phyloP scores from a whole-genome alignment of 2,113 vertebrate genomes.

The Zapornia atra region DNA sequence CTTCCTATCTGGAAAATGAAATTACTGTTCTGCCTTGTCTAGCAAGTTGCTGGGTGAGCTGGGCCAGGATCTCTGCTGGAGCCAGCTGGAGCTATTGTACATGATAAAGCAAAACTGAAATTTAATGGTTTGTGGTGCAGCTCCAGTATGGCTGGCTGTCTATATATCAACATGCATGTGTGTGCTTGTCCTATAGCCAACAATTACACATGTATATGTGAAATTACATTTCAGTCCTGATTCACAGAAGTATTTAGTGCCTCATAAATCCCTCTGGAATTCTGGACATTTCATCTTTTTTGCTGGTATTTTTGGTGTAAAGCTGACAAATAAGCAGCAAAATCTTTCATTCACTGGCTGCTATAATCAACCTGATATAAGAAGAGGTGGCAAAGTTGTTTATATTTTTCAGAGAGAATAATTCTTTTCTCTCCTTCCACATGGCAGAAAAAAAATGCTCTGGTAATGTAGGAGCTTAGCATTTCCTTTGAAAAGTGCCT shows the following conservation, averaged over 20 bases:
- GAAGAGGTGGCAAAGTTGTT: constrained; percentile 18
- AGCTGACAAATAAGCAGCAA: neutral
- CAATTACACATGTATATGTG: neutral
- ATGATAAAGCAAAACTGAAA: neutral
- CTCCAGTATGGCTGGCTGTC: neutral
- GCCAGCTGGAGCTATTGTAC: neutral
- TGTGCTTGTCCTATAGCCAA: neutral
- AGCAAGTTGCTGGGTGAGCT: neutral
- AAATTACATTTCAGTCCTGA: neutral
- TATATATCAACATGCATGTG: rapidly evolving
- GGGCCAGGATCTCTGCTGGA: neutral
- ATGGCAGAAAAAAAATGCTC: constrained; percentile 3
- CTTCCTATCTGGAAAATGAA: neutral
- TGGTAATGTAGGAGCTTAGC: neutral
- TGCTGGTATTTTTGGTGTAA: neutral
- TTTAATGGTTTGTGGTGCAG: neutral
- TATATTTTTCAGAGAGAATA: constrained; percentile 10
- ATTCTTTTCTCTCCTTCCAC: constrained; percentile 10
- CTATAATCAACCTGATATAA: constrained; percentile 36
- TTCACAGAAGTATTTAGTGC: neutral
- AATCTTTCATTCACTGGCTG: neutral
- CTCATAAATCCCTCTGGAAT: neutral
- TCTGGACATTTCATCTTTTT: neutral
- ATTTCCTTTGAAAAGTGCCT: constrained; percentile 12
- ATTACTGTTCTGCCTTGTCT: neutral